Evolutionary conservation across 2,888 invertebrate genomes (phyloP), one percentile per base, ranked within the genome.

Genomic region (Catocala nupta): DNA sequence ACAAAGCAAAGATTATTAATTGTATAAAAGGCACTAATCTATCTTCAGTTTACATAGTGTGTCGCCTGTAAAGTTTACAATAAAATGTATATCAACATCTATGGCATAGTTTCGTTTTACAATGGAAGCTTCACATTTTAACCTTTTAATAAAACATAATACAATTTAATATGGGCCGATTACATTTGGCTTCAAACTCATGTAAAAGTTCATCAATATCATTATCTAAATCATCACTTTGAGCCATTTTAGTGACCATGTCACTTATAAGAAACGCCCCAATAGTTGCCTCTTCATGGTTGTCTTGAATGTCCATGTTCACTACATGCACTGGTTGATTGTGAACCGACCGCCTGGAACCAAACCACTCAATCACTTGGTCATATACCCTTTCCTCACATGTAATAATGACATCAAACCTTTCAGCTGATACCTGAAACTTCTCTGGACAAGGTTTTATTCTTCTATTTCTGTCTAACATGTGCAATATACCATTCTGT

Each of bases 331-430:
- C 99, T 6, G 98, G 97, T 58, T 98, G 97, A 90, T 97, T 98
- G 77, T 96, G 96, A 55, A 96, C 95, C 0, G 97, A 96, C 59
- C 97, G 96, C 82, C 97, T 95, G 39, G 95, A 96, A 75, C 98
- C 98, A 95, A 98, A 96, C 96, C 97, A 98, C 90, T 99, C 98
- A 59, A 99, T 95, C 16, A 99, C 98, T 95, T 99, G 99, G 90
- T 99, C 99, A 88, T 99, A 99, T 0, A 99, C 99, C 75, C 99
- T 95, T 89, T 99, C 99, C 90, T 99, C 99, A 84, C 99, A 98
- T 0, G 99, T 99, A 76, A 99, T 97, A 65, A 99, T 96, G 59
- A 99, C 96, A 93, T 99, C 99, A 90, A 99, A 99, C 82, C 96
- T 96, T 70, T 99, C 98, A 71, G 95, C 95, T 70, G 96, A 96